Percentiles rank a stretch among this genome's conserved stretches.
phyloP scores from a whole-genome alignment of 2,888 invertebrate genomes.

The Busseola fusca region DNA sequence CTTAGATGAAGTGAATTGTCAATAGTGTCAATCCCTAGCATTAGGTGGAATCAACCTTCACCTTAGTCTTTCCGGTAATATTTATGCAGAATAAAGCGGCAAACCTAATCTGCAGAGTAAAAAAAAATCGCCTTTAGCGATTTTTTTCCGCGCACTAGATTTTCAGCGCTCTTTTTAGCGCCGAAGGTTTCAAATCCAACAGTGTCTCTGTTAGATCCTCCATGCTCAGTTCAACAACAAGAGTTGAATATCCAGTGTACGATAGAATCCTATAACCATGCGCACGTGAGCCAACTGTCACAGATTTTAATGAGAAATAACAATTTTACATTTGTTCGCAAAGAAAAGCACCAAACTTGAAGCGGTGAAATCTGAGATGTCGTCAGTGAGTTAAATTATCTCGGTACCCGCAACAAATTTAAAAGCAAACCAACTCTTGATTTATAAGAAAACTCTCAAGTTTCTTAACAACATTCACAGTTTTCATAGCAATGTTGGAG shows the following conservation, averaged over 20 bases:
- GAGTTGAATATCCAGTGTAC: neutral
- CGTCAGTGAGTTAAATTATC: constrained; percentile 45
- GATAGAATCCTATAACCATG: neutral
- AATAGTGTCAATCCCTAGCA: neutral
- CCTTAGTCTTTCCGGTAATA: neutral
- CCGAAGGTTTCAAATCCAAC: neutral
- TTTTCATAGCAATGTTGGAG: constrained; percentile 17
- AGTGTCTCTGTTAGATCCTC: neutral
- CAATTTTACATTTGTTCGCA: neutral
- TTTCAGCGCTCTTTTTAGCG: neutral
- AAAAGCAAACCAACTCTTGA: constrained; percentile 49
- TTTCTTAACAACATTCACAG: constrained; percentile 44
- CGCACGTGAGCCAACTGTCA: neutral
- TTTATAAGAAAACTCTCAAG: constrained; percentile 50
- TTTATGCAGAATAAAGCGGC: neutral
- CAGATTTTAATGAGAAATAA: neutral
- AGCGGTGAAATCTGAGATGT: constrained; percentile 30
- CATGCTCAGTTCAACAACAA: neutral
- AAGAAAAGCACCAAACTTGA: constrained; percentile 32
- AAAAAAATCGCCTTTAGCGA: too few relatives aligned
- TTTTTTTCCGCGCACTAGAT: neutral
- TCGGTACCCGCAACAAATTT: constrained; percentile 43
- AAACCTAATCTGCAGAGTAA: neutral
- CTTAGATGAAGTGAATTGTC: too few relatives aligned
- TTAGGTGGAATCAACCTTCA: neutral